A percentile compares a stretch with the other conserved stretches of the same genome.
Evolutionary conservation across 2,888 invertebrate species (phyloP).

Genomic region (Mythimna vitellina): DNA sequence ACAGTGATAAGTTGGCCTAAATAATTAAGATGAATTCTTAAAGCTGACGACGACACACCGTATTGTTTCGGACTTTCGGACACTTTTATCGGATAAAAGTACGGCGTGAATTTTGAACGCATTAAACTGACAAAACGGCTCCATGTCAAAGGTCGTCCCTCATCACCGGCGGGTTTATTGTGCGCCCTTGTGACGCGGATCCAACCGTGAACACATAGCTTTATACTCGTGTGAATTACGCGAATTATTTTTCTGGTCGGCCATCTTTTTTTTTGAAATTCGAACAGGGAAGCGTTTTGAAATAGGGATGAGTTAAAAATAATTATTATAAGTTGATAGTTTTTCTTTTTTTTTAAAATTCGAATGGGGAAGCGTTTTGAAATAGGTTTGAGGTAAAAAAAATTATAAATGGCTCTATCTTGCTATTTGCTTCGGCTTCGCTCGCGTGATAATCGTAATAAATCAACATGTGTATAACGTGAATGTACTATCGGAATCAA

Average conservation of each 20-base stretch:
- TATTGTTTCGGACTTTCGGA: conserved; percentile 57
- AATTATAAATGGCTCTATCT: neutral
- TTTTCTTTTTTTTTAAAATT: conserved; percentile 40
- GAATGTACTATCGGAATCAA: too few relatives aligned
- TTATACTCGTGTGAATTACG: conserved; percentile 60
- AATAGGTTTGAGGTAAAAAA: conserved; percentile 11
- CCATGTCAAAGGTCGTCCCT: conserved; percentile 64
- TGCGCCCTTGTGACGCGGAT: conserved; percentile 47
- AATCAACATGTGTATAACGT: too few relatives aligned
- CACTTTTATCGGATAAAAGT: conserved; percentile 58
- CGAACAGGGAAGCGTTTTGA: neutral
- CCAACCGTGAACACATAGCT: conserved; percentile 47
- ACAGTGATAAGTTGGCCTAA: conserved; percentile 74
- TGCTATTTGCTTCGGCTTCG: too few relatives aligned
- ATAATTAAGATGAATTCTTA: conserved; percentile 67
- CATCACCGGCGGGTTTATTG: conserved; percentile 68
- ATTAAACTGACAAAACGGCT: conserved; percentile 73
- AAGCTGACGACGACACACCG: conserved; percentile 44
- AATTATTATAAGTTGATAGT: neutral
- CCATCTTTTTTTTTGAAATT: conserved; percentile 45
- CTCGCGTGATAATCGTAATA: too few relatives aligned
- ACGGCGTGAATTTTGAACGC: conserved; percentile 66
- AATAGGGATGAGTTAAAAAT: conserved; percentile 8
- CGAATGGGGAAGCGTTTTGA: neutral
- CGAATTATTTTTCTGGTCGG: conserved; percentile 52